A percentile compares a stretch with the other conserved stretches of the same genome.
Conservation (phyloP, 2,113 vertebrate genomes). For the Nipponia nippon region DNA sequence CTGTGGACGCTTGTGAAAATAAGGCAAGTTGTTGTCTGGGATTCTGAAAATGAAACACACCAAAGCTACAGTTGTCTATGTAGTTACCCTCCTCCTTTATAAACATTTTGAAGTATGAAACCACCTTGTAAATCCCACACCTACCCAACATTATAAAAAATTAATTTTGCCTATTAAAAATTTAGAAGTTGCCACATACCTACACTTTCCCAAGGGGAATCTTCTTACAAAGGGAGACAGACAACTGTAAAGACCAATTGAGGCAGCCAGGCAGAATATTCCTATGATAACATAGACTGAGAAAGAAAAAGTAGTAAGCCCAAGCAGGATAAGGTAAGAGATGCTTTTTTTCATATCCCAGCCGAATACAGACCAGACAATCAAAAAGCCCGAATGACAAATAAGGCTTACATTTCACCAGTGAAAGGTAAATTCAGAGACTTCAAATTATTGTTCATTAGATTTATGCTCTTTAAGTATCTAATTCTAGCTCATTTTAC, state of each 20-base stretch:
- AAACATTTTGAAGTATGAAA: background rate
- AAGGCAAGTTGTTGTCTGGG: constrained; percentile 89
- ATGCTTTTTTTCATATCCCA: background rate
- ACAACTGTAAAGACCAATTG: constrained; percentile 92
- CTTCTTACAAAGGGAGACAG: constrained; percentile 87
- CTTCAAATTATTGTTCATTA: background rate
- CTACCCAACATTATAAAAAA: background rate
- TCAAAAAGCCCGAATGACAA: background rate
- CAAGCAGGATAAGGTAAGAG: background rate
- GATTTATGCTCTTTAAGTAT: background rate
- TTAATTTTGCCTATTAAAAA: background rate
- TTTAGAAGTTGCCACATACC: constrained; percentile 70
- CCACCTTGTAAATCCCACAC: background rate
- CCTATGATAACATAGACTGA: constrained; percentile 90
- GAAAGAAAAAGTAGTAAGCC: background rate
- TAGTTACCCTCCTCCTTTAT: background rate
- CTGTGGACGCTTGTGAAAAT: constrained; percentile 89
- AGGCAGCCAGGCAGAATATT: constrained; percentile 93
- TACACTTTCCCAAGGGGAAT: constrained; percentile 88
- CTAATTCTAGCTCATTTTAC: background rate
- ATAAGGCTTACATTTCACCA: background rate
- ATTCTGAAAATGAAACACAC: constrained; percentile 66
- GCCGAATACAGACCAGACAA: background rate
- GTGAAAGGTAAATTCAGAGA: background rate
- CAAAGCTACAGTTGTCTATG: background rate